These are phyloP conservation scores for Anguilla megastoma DNA, from an alignment of 2,797 vertebrate species.

Conservation along the genomic window DNA sequence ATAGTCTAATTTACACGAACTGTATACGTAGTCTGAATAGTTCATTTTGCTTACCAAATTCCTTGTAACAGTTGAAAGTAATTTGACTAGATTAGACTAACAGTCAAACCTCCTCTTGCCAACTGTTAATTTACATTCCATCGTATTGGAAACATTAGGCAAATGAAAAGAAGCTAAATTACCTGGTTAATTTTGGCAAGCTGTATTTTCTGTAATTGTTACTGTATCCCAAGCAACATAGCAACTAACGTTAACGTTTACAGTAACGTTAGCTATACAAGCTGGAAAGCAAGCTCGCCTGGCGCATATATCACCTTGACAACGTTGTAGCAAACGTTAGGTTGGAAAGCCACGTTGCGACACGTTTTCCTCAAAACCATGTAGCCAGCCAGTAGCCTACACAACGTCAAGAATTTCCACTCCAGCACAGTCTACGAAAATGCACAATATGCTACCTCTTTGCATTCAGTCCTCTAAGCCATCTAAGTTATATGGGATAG, in stretches of 20 bases:
- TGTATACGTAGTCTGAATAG: neutral
- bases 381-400: neutral
- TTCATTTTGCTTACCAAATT: neutral
- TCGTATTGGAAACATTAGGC: neutral
- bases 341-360: neutral
- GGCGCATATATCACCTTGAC: neutral
- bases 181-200: neutral
- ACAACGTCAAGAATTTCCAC: neutral
- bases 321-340: neutral
- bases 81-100: neutral
- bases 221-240: slow-evolving; percentile 19
- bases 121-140: neutral
- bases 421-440: neutral
- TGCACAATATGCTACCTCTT: neutral
- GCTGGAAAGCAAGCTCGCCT: neutral
- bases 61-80: neutral
- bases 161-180: neutral
- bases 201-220: neutral
- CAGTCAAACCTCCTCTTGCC: neutral
- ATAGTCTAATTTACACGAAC: no score
- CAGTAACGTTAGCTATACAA: neutral
- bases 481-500: neutral
- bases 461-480: neutral
- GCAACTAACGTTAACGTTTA: slow-evolving; percentile 4
- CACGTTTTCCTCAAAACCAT: neutral